These are phyloP conservation scores for Muschampia plurimacula DNA, from an alignment of 2,888 invertebrate genomes.

Conservation along the genomic window DNA sequence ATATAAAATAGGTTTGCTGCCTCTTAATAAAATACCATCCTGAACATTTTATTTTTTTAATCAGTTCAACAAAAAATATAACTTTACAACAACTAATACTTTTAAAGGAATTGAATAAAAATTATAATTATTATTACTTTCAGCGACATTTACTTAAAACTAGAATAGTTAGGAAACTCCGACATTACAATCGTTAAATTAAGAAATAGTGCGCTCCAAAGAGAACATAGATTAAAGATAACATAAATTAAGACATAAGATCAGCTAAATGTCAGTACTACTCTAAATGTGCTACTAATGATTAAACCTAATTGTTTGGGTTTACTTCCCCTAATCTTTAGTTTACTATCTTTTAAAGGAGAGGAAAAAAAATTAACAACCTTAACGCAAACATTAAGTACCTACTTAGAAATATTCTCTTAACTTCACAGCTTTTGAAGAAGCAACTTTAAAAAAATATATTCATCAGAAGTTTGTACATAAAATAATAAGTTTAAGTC, in stretches of 20 bases:
- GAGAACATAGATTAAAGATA: conserved; percentile 27
- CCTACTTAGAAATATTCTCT: not conserved
- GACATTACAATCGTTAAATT: conserved; percentile 34
- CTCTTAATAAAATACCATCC: too few species aligned
- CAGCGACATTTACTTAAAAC: too few species aligned
- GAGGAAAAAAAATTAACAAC: not conserved
- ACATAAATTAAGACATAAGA: conserved; percentile 38
- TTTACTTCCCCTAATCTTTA: conserved; percentile 9
- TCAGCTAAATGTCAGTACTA: conserved; percentile 36
- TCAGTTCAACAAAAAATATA: too few species aligned
- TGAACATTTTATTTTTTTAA: too few species aligned
- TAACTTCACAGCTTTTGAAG: not conserved
- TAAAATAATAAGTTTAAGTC: not conserved
- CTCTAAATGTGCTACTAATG: conserved; percentile 29
- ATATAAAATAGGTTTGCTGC: too few species aligned
- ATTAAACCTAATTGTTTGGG: conserved; percentile 32
- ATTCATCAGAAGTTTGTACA: too few species aligned
- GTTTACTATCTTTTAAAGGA: conserved; percentile 6
- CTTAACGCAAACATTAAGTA: too few species aligned
- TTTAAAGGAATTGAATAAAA: too few species aligned
- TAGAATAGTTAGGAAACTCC: not conserved
- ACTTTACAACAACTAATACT: too few species aligned
- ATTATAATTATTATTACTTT: too few species aligned
- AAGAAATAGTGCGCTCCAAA: conserved; percentile 37
- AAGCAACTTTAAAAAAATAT: too few species aligned